phyloP scores from a whole-genome alignment of 2,113 vertebrate species.

The Caracal caracal region DNA sequence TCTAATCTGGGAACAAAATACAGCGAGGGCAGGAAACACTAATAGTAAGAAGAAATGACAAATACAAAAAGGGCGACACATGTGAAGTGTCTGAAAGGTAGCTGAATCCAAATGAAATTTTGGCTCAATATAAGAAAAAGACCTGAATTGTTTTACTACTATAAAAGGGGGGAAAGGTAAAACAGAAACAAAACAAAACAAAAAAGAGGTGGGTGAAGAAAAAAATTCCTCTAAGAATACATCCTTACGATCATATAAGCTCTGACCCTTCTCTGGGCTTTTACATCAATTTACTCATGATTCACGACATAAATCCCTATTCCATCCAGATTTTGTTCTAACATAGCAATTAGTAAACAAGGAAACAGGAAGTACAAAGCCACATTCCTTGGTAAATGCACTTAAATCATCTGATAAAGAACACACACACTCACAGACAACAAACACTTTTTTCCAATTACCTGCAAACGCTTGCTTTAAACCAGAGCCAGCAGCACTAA shows the following conservation, averaged over 20 bases:
- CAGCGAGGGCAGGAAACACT: slow-evolving; percentile 9
- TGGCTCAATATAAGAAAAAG: slow-evolving; percentile 51
- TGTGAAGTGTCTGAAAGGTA: slow-evolving; percentile 17
- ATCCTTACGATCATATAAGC: slow-evolving; percentile 57
- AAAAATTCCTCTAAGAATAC: slow-evolving; percentile 40
- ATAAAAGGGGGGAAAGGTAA: neutral
- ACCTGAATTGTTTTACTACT: slow-evolving; percentile 37
- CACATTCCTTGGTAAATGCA: slow-evolving; percentile 68
- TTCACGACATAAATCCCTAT: slow-evolving; percentile 73
- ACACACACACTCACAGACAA: slow-evolving; percentile 80
- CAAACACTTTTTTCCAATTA: slow-evolving; percentile 80
- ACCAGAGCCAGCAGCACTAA: slow-evolving; percentile 84
- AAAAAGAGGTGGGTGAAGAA: neutral
- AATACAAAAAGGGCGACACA: slow-evolving; percentile 36
- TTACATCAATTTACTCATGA: slow-evolving; percentile 67
- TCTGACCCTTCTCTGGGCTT: slow-evolving; percentile 61
- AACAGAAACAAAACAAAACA: slow-evolving; percentile 30
- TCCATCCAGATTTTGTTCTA: slow-evolving; percentile 62
- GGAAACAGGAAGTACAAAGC: slow-evolving; percentile 66
- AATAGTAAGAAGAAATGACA: slow-evolving; percentile 1
- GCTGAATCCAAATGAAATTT: slow-evolving; percentile 25
- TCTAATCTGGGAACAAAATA: slow-evolving; percentile 52
- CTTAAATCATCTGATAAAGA: slow-evolving; percentile 58
- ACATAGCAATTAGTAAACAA: slow-evolving; percentile 66
- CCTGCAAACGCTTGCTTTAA: slow-evolving; percentile 85